Conservation (phyloP, 2,113 vertebrate species). For the Nothoprocta pentlandii region DNA sequence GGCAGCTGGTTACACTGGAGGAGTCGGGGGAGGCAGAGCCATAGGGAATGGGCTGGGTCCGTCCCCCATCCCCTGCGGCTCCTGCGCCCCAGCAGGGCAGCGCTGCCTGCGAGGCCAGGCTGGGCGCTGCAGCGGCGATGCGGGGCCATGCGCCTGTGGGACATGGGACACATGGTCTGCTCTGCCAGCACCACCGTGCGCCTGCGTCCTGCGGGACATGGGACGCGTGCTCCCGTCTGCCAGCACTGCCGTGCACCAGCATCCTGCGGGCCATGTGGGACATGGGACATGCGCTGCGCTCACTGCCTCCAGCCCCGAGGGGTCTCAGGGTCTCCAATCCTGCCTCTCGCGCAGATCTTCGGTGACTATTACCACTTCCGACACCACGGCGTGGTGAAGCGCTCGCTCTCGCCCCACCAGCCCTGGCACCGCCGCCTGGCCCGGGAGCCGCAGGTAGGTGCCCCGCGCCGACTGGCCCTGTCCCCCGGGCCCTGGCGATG, state of each 20-base stretch:
- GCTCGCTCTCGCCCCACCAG: constrained; percentile 88
- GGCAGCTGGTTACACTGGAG: no score
- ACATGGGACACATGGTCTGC: no score
- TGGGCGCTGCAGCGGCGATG: not conserved
- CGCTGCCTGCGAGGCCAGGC: not conserved
- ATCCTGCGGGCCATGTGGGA: no score
- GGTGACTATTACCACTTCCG: constrained; percentile 93
- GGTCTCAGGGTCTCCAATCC: rapidly evolving
- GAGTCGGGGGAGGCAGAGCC: rapidly evolving
- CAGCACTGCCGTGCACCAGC: no score
- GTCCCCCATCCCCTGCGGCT: not conserved
- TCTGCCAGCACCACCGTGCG: no score
- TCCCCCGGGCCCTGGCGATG: not conserved
- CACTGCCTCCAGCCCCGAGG: no score
- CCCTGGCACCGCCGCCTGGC: constrained; percentile 83
- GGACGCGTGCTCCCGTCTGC: no score
- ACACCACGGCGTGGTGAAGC: constrained; percentile 88
- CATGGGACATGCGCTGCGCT: no score
- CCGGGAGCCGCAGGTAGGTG: constrained; percentile 87
- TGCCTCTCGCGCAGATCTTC: constrained; percentile 84
- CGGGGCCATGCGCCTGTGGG: no score
- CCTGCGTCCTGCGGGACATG: no score
- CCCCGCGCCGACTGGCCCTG: rapidly evolving
- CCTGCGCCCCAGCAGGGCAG: not conserved
- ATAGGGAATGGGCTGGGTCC: rapidly evolving